Percentiles rank a stretch among this genome's conserved stretches.
These are phyloP conservation scores for Hemaris fuciformis DNA, from an alignment of 2,888 invertebrate species.

Conservation along the genomic window DNA sequence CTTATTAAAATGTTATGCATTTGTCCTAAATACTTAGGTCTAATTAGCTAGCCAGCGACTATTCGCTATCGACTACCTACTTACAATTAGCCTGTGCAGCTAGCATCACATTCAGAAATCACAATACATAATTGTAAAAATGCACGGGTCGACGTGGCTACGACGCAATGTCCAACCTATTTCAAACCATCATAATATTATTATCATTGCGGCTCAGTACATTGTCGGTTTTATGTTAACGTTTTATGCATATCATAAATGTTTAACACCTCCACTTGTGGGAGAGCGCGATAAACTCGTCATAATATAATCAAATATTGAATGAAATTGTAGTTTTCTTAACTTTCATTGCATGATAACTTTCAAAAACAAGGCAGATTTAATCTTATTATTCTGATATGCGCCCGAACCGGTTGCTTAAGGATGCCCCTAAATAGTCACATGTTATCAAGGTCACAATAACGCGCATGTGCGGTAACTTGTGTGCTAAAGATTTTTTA, in stretches of 20 bases:
- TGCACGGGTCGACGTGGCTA: constrained; percentile 51
- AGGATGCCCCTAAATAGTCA: constrained; percentile 40
- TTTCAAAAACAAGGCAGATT: background rate
- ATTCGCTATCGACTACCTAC: background rate
- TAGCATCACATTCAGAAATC: constrained; percentile 35
- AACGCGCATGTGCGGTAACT: constrained; percentile 69
- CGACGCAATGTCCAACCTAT: constrained; percentile 22
- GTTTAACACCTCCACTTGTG: background rate
- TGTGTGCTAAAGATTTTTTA: constrained; percentile 63
- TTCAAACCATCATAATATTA: background rate
- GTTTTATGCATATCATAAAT: background rate
- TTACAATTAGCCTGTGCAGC: background rate
- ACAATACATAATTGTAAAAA: constrained; percentile 41
- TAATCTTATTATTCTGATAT: background rate
- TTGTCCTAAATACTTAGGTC: constrained; percentile 4
- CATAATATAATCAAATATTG: background rate
- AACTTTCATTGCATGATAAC: background rate
- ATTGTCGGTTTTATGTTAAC: background rate
- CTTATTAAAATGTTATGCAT: background rate
- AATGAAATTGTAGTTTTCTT: background rate
- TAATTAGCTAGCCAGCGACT: background rate
- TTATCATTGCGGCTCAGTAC: background rate
- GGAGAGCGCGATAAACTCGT: background rate
- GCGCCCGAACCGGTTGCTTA: background rate
- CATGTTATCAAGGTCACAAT: constrained; percentile 63